Percentiles rank a stretch among this genome's conserved stretches.
These are phyloP conservation scores for Ditylenchus weischeri DNA, from an alignment of 2,888 invertebrate genomes.

Conservation along the genomic window DNA sequence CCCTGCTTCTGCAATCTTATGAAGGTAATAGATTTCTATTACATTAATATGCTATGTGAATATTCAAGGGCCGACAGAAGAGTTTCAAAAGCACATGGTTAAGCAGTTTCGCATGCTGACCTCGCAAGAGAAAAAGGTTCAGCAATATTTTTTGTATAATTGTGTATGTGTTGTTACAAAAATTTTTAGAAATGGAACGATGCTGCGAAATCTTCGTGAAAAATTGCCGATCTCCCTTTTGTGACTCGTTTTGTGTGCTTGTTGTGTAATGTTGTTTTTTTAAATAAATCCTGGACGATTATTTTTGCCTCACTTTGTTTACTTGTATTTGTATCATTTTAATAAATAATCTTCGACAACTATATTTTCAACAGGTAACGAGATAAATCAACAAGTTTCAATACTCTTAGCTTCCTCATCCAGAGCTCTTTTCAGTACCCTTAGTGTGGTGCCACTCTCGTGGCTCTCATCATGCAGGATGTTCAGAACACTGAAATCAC, in stretches of 20 bases:
- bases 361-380: too few relatives aligned
- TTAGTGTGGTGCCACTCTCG: conserved; percentile 3
- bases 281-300: too few relatives aligned
- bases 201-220: not conserved
- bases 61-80: not conserved
- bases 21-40: too few relatives aligned
- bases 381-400: not conserved
- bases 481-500: not conserved
- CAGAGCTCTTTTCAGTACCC: not conserved
- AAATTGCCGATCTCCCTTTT: too few relatives aligned
- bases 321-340: too few relatives aligned
- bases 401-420: not conserved
- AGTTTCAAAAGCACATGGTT: conserved; percentile 9
- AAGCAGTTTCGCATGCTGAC: conserved; percentile 11
- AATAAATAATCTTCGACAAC: too few relatives aligned
- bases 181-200: conserved; percentile 14
- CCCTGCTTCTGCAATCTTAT: not conserved
- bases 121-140: conserved; percentile 13
- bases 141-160: conserved; percentile 1
- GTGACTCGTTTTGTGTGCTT: too few relatives aligned
- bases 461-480: conserved; percentile 10
- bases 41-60: too few relatives aligned
- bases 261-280: too few relatives aligned
- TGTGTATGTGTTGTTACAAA: not conserved
- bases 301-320: too few relatives aligned